phyloP scores from a whole-genome alignment of 1,140 invertebrate species.

The Xylocopa sonorina region DNA sequence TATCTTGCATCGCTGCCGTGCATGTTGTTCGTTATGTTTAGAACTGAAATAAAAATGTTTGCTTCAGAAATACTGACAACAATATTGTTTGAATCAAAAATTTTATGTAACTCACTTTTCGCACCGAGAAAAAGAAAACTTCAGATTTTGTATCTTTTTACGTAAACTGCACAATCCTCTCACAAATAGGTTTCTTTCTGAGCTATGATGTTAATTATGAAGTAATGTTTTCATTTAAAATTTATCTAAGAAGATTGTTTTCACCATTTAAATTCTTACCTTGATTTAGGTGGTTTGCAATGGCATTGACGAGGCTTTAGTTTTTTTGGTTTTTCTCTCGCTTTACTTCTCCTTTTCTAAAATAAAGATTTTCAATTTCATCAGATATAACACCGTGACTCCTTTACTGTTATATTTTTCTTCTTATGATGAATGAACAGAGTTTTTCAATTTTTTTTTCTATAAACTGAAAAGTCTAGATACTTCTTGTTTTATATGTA shows the following conservation, averaged over 20 bases:
- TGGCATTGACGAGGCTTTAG: background rate
- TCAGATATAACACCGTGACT: background rate
- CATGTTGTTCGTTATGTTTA: background rate
- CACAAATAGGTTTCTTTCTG: background rate
- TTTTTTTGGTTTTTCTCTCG: background rate
- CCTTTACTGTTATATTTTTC: background rate
- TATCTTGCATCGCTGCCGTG: too few relatives aligned
- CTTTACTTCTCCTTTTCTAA: background rate
- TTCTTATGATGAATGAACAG: too few relatives aligned
- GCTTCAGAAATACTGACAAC: background rate
- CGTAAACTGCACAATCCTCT: slow-evolving; percentile 12
- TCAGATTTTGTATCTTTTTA: background rate
- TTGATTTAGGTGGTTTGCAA: background rate
- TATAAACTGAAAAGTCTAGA: too few relatives aligned
- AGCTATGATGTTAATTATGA: background rate
- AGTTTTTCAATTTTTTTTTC: too few relatives aligned
- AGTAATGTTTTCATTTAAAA: background rate
- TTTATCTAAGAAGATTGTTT: too few relatives aligned
- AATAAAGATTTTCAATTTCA: background rate
- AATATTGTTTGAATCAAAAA: background rate
- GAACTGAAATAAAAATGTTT: background rate
- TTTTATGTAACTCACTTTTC: background rate
- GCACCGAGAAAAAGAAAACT: background rate
- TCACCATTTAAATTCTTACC: slow-evolving; percentile 5
- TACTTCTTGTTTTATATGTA: too few relatives aligned